Conservation (phyloP, 92 coral and sea anemone genomes). For the Blastomussa wellsi region DNA sequence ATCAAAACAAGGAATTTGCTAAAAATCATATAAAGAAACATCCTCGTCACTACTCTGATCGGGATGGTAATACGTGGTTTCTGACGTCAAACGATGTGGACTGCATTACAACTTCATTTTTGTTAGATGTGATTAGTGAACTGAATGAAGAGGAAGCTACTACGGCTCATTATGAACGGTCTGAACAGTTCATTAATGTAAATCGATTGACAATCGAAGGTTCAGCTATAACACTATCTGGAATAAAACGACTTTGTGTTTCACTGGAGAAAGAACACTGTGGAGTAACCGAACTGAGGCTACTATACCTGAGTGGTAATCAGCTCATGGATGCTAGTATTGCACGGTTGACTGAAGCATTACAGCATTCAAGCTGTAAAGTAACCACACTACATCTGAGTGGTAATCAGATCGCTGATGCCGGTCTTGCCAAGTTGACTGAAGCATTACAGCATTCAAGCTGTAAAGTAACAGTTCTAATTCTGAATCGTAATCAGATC, state of each 20-base stretch:
- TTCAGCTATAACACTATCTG: slow-evolving; percentile 11
- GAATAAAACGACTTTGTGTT: slow-evolving; percentile 33
- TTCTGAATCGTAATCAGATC: too few species aligned
- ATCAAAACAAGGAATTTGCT: slow-evolving; percentile 35
- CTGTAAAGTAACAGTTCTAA: too few species aligned
- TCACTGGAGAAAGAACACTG: slow-evolving; percentile 36
- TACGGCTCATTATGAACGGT: background rate
- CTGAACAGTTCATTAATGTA: background rate
- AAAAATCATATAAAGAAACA: background rate
- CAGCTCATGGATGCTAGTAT: too few species aligned
- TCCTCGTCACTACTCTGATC: background rate
- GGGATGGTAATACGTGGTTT: background rate
- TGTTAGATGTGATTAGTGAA: slow-evolving; percentile 22
- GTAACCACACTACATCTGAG: too few species aligned
- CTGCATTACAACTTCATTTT: slow-evolving; percentile 20
- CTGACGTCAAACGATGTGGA: slow-evolving; percentile 4
- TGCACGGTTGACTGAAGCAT: too few species aligned
- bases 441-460: too few species aligned
- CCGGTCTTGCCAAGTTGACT: too few species aligned
- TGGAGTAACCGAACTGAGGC: background rate
- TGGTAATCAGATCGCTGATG: too few species aligned
- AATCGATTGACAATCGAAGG: background rate
- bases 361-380: too few species aligned
- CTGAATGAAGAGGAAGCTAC: slow-evolving; percentile 9
- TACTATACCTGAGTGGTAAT: too few species aligned